Evolutionary conservation across 1,140 invertebrate genomes (phyloP).

Genomic region (Agrypnia vestita): DNA sequence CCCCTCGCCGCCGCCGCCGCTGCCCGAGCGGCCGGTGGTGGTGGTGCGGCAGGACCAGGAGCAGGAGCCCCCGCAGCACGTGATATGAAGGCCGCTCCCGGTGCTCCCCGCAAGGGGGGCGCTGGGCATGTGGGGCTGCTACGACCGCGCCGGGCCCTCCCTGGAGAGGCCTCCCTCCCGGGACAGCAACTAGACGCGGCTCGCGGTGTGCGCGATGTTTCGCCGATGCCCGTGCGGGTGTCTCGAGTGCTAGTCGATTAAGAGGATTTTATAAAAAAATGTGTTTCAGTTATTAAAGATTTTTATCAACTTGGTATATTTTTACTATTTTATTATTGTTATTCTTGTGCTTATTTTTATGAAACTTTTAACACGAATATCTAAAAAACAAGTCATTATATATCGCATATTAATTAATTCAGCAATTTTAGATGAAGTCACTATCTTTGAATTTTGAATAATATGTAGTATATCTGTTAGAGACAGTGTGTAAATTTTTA

Average conservation of each 20-base stretch:
- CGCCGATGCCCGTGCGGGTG: neutral
- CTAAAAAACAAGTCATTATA: no score
- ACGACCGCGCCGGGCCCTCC: slow-evolving; percentile 56
- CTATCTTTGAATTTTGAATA: no score
- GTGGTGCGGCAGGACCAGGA: slow-evolving; percentile 49
- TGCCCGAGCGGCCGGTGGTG: slow-evolving; percentile 63
- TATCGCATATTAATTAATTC: no score
- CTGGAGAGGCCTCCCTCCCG: slow-evolving; percentile 53
- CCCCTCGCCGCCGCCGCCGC: slow-evolving; percentile 64
- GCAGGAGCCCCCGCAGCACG: slow-evolving; percentile 75
- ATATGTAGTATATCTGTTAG: no score
- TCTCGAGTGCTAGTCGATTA: slow-evolving; percentile 6
- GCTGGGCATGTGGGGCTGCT: slow-evolving; percentile 71
- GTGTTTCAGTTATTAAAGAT: no score
- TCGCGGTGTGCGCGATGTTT: neutral
- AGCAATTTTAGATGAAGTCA: no score
- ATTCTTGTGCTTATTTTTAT: no score
- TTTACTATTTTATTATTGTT: no score
- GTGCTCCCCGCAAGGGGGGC: slow-evolving; percentile 79
- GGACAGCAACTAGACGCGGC: slow-evolving; percentile 50
- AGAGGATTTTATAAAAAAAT: neutral
- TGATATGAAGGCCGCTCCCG: slow-evolving; percentile 88
- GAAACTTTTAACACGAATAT: no score
- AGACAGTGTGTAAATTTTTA: no score
- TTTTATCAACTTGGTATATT: no score